phyloP scores from a whole-genome alignment of 2,797 vertebrate species.

The Clarias pachynema region DNA sequence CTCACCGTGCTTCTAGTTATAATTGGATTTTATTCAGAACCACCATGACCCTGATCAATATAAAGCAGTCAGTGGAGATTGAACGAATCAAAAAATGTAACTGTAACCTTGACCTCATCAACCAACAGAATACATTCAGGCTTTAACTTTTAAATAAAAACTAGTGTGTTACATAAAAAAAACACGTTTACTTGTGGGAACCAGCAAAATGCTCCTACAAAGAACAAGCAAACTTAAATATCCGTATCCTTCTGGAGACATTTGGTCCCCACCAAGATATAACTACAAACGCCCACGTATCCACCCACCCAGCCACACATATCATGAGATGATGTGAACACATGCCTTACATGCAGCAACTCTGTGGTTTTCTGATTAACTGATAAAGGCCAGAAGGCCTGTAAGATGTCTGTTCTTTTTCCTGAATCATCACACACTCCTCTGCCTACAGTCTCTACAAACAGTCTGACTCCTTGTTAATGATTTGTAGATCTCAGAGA shows the following conservation, averaged over 20 bases:
- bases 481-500: constrained; percentile 28
- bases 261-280: background rate
- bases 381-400: constrained; percentile 17
- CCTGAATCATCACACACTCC: constrained; percentile 11
- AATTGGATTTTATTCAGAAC: background rate
- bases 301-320: background rate
- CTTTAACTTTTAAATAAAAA: background rate
- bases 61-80: background rate
- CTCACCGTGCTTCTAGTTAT: background rate
- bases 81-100: background rate
- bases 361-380: constrained; percentile 35
- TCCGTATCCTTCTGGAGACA: background rate
- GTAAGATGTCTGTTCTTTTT: constrained; percentile 24
- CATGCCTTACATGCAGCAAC: constrained; percentile 24
- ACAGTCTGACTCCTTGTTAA: constrained; percentile 25
- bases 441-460: constrained; percentile 20
- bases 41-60: background rate
- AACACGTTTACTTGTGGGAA: background rate
- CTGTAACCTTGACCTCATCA: background rate
- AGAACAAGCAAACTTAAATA: background rate
- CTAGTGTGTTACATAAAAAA: background rate
- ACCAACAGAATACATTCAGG: background rate
- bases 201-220: background rate
- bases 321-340: constrained; percentile 25
- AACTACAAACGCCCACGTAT: background rate